Conservation (phyloP, 2,888 invertebrate genomes). For the Endotricha flammealis region DNA sequence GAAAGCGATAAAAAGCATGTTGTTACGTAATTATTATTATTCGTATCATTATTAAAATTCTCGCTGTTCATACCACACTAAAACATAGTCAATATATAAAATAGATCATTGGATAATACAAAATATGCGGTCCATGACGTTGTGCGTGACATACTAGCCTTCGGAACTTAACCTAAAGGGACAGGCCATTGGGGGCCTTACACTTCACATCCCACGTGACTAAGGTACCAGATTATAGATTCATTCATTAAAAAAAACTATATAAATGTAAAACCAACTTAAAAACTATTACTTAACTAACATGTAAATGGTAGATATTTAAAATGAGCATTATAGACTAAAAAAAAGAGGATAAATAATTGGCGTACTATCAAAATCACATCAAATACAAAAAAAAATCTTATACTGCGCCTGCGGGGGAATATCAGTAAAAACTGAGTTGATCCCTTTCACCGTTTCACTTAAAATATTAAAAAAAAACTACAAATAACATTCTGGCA, state of each 20-base stretch:
- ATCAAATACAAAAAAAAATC: constrained; percentile 47
- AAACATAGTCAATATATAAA: constrained; percentile 11
- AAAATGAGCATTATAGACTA: constrained; percentile 73
- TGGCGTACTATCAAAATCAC: constrained; percentile 64
- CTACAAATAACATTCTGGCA: constrained; percentile 73
- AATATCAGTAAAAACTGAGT: constrained; percentile 43
- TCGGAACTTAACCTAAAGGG: constrained; percentile 41
- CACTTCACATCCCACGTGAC: constrained; percentile 39
- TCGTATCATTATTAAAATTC: constrained; percentile 33
- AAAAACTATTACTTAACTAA: constrained; percentile 62
- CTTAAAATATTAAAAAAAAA: constrained; percentile 55
- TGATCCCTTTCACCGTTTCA: constrained; percentile 49
- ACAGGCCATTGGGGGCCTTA: constrained; percentile 43
- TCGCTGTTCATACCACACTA: constrained; percentile 36
- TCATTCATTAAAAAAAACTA: constrained; percentile 37
- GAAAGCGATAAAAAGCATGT: constrained; percentile 52
- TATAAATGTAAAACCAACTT: constrained; percentile 54
- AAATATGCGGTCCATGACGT: constrained; percentile 34
- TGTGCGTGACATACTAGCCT: constrained; percentile 58
- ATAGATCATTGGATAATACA: constrained; percentile 9
- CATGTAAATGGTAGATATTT: constrained; percentile 70
- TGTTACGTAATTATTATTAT: constrained; percentile 37
- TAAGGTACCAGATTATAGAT: constrained; percentile 50
- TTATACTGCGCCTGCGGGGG: constrained; percentile 36
- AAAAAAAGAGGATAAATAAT: constrained; percentile 69